Percentiles rank a stretch among this genome's conserved stretches.
These are phyloP conservation scores for Maccullochella peelii DNA, from an alignment of 2,113 vertebrate species.

Conservation along the genomic window DNA sequence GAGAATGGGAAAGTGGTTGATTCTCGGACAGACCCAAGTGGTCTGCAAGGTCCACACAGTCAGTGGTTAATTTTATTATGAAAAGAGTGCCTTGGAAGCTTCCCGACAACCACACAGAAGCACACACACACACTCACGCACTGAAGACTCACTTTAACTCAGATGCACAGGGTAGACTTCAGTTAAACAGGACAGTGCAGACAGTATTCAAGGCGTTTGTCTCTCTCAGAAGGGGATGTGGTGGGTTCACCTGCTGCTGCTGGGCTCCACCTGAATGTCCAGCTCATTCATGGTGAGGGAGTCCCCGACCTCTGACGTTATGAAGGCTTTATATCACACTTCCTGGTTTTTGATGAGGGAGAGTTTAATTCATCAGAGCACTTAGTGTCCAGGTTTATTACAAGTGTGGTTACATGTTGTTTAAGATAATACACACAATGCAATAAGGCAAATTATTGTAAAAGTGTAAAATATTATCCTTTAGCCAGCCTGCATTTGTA, in stretches of 20 bases:
- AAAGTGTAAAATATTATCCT: slow-evolving; percentile 8
- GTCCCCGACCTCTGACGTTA: slow-evolving; percentile 2
- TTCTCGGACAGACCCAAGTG: slow-evolving; percentile 8
- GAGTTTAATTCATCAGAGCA: background rate
- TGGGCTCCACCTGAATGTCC: background rate
- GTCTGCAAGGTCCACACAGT: slow-evolving; percentile 44
- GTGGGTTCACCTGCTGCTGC: background rate
- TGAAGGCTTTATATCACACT: background rate
- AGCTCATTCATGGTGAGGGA: background rate
- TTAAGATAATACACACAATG: background rate
- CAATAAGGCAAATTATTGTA: slow-evolving; percentile 10
- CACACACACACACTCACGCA: slow-evolving; percentile 27
- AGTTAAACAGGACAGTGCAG: background rate
- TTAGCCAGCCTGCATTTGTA: slow-evolving; percentile 7
- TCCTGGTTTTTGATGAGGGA: background rate
- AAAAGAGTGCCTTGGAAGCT: slow-evolving; percentile 70
- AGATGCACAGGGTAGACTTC: slow-evolving; percentile 23
- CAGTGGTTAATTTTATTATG: slow-evolving; percentile 30
- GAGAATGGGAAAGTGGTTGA: slow-evolving; percentile 35
- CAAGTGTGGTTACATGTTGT: background rate
- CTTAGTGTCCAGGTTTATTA: background rate
- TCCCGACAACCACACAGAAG: background rate
- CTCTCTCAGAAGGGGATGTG: fast-evolving
- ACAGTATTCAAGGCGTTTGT: slow-evolving; percentile 11
- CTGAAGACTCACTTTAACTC: slow-evolving; percentile 31